Conservation (phyloP, 2,888 invertebrate species). For the Glomeris marginata region DNA sequence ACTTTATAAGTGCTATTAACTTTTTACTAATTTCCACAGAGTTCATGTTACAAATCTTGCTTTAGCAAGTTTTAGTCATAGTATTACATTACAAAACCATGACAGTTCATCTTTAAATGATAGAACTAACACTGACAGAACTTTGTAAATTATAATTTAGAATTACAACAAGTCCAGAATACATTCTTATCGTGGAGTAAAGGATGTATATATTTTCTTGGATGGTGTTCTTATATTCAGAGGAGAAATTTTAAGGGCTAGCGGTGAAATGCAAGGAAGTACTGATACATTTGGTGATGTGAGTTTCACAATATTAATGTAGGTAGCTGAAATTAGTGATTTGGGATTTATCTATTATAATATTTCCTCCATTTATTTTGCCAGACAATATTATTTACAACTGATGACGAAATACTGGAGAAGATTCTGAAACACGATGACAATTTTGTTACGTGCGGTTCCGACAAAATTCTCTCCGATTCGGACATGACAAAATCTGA, state of each 20-base stretch:
- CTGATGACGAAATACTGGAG: constrained; percentile 55
- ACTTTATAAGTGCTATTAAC: no score
- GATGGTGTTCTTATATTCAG: constrained; percentile 54
- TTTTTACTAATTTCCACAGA: no score
- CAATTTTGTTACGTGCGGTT: constrained; percentile 20
- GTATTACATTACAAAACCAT: not conserved
- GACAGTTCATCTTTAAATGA: no score
- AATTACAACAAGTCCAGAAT: constrained; percentile 80
- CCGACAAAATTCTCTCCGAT: no score
- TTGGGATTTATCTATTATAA: no score
- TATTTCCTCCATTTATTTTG: constrained; percentile 22
- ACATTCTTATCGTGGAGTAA: constrained; percentile 61
- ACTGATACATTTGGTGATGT: constrained; percentile 43
- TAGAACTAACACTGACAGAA: not conserved
- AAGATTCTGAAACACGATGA: constrained; percentile 35
- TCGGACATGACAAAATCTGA: no score
- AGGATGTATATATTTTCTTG: constrained; percentile 49
- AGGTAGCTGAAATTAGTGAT: not conserved
- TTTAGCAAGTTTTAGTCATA: no score
- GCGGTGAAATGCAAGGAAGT: constrained; percentile 53
- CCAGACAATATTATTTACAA: constrained; percentile 72
- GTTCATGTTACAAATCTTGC: no score
- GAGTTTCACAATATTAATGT: constrained; percentile 12
- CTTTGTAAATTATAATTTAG: constrained; percentile 26
- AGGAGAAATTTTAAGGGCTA: constrained; percentile 66